Conservation (phyloP, 2,797 vertebrate species). For the Hoplostethus atlanticus region DNA sequence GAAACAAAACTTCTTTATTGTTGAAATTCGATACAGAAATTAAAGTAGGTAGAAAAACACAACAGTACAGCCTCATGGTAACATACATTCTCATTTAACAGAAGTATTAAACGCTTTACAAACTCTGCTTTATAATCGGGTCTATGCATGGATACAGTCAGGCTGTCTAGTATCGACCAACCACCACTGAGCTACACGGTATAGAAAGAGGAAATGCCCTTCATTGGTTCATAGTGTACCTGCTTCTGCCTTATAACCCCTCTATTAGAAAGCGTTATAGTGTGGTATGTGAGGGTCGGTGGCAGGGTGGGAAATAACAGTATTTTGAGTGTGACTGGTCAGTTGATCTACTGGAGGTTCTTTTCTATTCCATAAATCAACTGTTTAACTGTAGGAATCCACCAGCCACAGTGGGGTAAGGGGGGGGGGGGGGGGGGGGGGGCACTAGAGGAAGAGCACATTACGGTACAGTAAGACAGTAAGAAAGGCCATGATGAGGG, state of each 20-base stretch:
- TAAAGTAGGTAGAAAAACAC: conserved; percentile 51
- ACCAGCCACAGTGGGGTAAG: too few relatives aligned
- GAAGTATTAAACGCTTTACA: conserved; percentile 2
- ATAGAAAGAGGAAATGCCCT: conserved; percentile 1
- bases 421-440: background rate
- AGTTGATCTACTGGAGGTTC: too few relatives aligned
- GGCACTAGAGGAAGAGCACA: conserved; percentile 1
- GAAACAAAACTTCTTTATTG: conserved; percentile 75
- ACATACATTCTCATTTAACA: conserved; percentile 55
- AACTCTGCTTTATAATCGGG: conserved; percentile 17
- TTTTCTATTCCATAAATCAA: too few relatives aligned
- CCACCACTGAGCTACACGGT: conserved; percentile 3
- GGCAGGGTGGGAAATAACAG: background rate
- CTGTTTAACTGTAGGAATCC: too few relatives aligned
- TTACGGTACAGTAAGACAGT: background rate
- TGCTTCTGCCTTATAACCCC: background rate
- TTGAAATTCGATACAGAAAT: conserved; percentile 69
- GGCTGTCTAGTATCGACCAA: background rate
- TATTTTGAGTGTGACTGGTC: too few relatives aligned
- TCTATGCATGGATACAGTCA: conserved; percentile 14
- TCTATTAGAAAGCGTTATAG: background rate
- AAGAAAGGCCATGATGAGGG: conserved; percentile 14
- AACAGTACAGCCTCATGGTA: conserved; percentile 50
- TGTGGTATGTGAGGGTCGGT: background rate
- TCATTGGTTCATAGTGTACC: background rate